A percentile compares a stretch with the other conserved stretches of the same genome.
These are phyloP conservation scores for Brachionichthys hirsutus DNA, from an alignment of 2,113 vertebrate species.

Conservation along the genomic window DNA sequence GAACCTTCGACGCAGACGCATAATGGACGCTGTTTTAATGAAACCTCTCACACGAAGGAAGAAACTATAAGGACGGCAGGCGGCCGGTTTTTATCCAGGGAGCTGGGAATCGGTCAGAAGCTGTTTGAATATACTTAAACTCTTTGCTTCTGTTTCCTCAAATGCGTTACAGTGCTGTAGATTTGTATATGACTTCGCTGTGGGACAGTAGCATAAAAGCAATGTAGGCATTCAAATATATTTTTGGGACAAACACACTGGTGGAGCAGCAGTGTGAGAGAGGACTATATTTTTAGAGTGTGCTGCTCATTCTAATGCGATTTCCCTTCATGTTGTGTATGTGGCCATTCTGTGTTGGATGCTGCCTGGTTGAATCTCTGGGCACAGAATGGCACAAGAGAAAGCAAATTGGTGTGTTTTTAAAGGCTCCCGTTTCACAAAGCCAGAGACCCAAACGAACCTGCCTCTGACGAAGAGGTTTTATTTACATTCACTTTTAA, in stretches of 20 bases:
- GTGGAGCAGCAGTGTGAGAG: conserved; percentile 24
- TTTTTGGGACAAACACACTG: conserved; percentile 46
- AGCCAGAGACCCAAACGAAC: conserved; percentile 33
- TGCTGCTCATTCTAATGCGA: conserved; percentile 33
- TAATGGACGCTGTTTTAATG: conserved; percentile 82
- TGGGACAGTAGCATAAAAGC: conserved; percentile 19
- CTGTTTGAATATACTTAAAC: conserved; percentile 16
- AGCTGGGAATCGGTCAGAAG: conserved; percentile 12
- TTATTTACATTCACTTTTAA: conserved; percentile 34
- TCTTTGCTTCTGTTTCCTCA: conserved; percentile 21
- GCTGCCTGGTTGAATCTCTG: conserved; percentile 23
- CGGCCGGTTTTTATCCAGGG: conserved; percentile 6
- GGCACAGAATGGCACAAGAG: conserved; percentile 13
- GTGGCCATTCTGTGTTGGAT: conserved; percentile 44
- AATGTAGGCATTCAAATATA: conserved; percentile 30
- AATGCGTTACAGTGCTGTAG: conserved; percentile 31
- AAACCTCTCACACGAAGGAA: conserved; percentile 90
- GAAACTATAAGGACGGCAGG: conserved; percentile 77
- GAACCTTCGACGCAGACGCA: conserved; percentile 77
- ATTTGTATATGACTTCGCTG: conserved; percentile 29
- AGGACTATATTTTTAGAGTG: conserved; percentile 64
- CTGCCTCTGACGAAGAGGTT: conserved; percentile 44
- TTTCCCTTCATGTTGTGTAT: conserved; percentile 20
- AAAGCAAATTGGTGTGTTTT: conserved; percentile 25
- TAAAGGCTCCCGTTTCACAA: conserved; percentile 4